Base-by-base conservation (phyloP, 2,888 invertebrate genomes). In the Carpatolechia fugitivella region DNA sequence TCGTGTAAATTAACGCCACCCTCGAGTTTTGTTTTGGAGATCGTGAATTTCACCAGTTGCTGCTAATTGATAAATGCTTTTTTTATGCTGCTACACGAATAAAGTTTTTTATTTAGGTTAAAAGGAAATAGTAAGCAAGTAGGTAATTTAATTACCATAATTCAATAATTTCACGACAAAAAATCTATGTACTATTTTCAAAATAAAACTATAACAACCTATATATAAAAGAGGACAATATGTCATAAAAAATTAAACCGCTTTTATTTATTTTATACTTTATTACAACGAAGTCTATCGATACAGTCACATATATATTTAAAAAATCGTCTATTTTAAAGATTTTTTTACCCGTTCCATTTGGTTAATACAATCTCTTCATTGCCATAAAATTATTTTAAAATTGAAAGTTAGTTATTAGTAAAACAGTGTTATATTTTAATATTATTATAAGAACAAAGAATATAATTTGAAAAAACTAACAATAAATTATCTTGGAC, bases 231-330 rank as follows among this genome's bases (percentile, higher is more conserved):
- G 6, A 24, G 24, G 24, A 24, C 24, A 24, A 4, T 4, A 24
- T 24, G n/a, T n/a, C n/a, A n/a, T n/a, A n/a, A 24, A 6, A 24
- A 24, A 24, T 24, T 4, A 24, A 13, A 46, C 16, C 4, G 3
- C n/a, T 3, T 35, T 20, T 20, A 11, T 61, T 57, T 52, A 56
- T 69, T 72, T 66, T 58, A 63, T 68, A 63, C 66, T 89, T 88
- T 89, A 89, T 80, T 89, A 85, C 82, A 87, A 87, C 81, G 76
- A 88, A 86, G 79, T 83, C 87, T 88, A 88, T 81, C 69, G 60
- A 78, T 85, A 85, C 80, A 80, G 69, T 85, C 79, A 86, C 81
- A 81, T 82, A 78, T 72, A 78, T 72, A 61, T 72, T 74, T 69
- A 68, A 72, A 77, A 80, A 77, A 76, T 62, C 61, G 62, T 64